phyloP scores from a whole-genome alignment of 2,113 vertebrate genomes.

The Oncorhynchus keta region DNA sequence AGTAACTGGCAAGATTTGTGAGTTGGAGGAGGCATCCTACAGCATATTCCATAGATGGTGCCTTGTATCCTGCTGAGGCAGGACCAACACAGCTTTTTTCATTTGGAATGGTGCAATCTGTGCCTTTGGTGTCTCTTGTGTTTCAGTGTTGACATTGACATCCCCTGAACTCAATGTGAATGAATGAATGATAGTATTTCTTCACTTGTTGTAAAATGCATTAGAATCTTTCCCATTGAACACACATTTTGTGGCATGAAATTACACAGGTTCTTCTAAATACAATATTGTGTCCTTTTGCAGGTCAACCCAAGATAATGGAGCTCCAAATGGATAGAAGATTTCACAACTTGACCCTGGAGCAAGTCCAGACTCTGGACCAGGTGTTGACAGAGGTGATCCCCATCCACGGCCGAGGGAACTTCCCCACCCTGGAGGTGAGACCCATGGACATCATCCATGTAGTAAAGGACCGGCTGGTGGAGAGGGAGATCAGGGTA shows the following conservation, averaged over 20 bases:
- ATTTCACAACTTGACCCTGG: slow-evolving; percentile 84
- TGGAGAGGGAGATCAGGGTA: slow-evolving; percentile 82
- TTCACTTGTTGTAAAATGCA: neutral
- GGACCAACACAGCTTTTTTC: neutral
- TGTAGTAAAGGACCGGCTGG: slow-evolving; percentile 84
- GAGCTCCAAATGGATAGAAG: slow-evolving; percentile 64
- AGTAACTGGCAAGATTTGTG: neutral
- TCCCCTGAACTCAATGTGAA: neutral
- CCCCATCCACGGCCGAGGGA: slow-evolving; percentile 91
- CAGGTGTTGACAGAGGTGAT: slow-evolving; percentile 87
- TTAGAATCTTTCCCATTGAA: neutral
- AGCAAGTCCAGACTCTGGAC: slow-evolving; percentile 68
- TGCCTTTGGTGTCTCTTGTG: neutral
- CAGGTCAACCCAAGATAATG: slow-evolving; percentile 51
- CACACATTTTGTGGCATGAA: neutral
- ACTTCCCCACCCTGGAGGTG: slow-evolving; percentile 94
- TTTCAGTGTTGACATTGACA: neutral
- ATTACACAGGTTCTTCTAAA: neutral
- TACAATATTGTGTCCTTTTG: neutral
- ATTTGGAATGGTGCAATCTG: neutral
- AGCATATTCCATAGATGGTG: neutral
- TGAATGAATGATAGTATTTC: neutral
- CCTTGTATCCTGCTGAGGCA: neutral
- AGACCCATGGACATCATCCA: slow-evolving; percentile 91
- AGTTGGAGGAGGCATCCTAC: neutral